phyloP scores from a whole-genome alignment of 2,113 vertebrate species.

The Elephantulus edwardii region DNA sequence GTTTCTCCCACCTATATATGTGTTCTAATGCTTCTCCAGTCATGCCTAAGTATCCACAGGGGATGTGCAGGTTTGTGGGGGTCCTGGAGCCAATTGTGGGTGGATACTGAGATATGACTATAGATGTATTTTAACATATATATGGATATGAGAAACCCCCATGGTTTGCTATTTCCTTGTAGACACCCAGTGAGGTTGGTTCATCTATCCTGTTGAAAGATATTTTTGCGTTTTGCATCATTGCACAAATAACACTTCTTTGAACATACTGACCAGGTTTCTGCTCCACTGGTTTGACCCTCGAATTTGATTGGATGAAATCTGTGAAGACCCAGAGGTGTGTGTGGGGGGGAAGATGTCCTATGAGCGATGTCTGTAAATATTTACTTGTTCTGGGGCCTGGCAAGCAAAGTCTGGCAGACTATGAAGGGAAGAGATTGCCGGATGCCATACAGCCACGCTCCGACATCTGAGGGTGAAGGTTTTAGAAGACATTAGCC shows the following conservation, averaged over 20 bases:
- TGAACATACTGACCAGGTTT: not conserved
- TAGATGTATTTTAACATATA: not conserved
- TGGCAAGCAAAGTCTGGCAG: not conserved
- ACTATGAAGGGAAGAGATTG: not conserved
- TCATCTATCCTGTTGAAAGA: not conserved
- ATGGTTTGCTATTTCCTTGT: not conserved
- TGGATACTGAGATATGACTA: no score
- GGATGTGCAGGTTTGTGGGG: no score
- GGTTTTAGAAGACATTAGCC: not conserved
- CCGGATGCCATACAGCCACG: not conserved
- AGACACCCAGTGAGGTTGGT: fast-evolving
- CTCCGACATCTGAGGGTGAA: not conserved
- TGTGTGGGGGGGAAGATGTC: not conserved
- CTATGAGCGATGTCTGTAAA: not conserved
- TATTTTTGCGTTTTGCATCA: not conserved
- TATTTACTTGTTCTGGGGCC: not conserved
- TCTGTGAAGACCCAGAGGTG: not conserved
- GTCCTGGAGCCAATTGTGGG: no score
- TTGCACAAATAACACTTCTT: not conserved
- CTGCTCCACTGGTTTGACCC: not conserved
- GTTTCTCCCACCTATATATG: no score
- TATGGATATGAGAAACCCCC: not conserved
- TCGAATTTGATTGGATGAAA: not conserved
- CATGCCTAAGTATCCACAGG: no score
- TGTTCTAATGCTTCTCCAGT: no score